Percentiles rank a stretch among this genome's conserved stretches.
phyloP scores from a whole-genome alignment of 2,888 invertebrate genomes.

The Brachyptera putata region DNA sequence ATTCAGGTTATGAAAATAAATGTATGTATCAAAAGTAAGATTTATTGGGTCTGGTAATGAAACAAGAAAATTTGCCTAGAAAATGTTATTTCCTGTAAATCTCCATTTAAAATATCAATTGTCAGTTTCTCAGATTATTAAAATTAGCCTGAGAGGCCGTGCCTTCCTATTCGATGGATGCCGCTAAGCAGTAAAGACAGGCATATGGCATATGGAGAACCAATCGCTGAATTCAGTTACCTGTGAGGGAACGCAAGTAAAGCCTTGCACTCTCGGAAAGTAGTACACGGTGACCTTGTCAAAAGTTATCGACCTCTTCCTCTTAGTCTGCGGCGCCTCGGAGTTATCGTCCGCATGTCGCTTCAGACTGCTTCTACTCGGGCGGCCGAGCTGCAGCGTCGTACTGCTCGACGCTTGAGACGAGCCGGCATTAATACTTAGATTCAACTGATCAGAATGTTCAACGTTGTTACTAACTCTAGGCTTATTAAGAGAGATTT shows the following conservation, averaged over 20 bases:
- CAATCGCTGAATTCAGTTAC: constrained; percentile 37
- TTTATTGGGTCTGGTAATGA: no score
- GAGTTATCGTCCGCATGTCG: constrained; percentile 46
- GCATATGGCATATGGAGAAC: no score
- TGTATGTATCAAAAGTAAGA: no score
- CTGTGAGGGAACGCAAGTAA: constrained; percentile 82
- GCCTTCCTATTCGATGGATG: no score
- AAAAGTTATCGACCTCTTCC: constrained; percentile 80
- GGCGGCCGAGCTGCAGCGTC: not conserved
- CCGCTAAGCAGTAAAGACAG: no score
- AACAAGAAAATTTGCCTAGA: no score
- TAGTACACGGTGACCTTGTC: constrained; percentile 92
- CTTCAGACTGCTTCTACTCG: constrained; percentile 65
- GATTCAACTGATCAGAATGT: not conserved
- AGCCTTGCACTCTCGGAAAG: constrained; percentile 89
- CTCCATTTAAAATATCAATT: no score
- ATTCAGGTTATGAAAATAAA: no score
- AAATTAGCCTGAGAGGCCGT: no score
- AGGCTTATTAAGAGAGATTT: constrained; percentile 30
- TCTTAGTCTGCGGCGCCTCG: constrained; percentile 43
- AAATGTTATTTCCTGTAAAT: no score
- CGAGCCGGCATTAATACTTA: not conserved
- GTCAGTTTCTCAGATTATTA: no score
- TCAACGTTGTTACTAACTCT: not conserved
- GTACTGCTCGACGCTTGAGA: not conserved